Base-by-base conservation (phyloP, 2,113 vertebrate genomes). In the Daubentonia madagascariensis region DNA sequence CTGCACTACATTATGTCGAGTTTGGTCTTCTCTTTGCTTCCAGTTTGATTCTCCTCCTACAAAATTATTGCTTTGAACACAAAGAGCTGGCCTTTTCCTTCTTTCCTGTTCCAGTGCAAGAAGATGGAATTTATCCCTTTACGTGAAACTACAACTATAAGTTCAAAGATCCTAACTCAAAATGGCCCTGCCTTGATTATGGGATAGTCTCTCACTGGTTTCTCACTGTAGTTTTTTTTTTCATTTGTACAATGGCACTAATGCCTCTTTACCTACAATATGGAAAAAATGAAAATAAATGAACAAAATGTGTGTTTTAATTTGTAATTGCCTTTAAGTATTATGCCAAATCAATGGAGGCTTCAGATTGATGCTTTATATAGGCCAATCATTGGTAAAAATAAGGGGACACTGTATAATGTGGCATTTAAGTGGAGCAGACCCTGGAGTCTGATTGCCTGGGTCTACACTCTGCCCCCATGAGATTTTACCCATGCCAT, bases 11-110 rank as follows among this genome's bases (percentile, higher is more conserved):
- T 85, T 45, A 81, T 23, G 48, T 61, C 80, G 90, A 18, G 57
- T 80, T 94, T 48, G 32, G 93, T 37, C 65, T 94, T 70, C 40
- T 86, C 48, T 59, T n/a, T 12, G 50, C 85, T 92, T 87, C 70
- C 90, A 94, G 94, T 86, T 85, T 85, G 88, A 72, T 78, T 78
- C 75, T 48, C 91, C 70, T 94, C 76, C 93, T 81, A 37, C 9
- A 13, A 93, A 96, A 98, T 95, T 81, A 93, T 6, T 87, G 28
- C 81, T 91, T 94, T 93, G 84, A 32, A 78, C 67, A 65, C n/a
- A 35, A 89, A 85, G 40, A 88, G 37, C 25, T 61, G 76, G 76
- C n/a, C 85, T 85, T 95, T 89, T n/a, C 43, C 43, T 92, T 91
- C 94, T 96, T 85, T 59, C 68, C 25, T n/a, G 20, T 43, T 76